A percentile compares a stretch with the other conserved stretches of the same genome.
Evolutionary conservation across 2,888 invertebrate species (phyloP).

Genomic region (Amphipyra berbera): DNA sequence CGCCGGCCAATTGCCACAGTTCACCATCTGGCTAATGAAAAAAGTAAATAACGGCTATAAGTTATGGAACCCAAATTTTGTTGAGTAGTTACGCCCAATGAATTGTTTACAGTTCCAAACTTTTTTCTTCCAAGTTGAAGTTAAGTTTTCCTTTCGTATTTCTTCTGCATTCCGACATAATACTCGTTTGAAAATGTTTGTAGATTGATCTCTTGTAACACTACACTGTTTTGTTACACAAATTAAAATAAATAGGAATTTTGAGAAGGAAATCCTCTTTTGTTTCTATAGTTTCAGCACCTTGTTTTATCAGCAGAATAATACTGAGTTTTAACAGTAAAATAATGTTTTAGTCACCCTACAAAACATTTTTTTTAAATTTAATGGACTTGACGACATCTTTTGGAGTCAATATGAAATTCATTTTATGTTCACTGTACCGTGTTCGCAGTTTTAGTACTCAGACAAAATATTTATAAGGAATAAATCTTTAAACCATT

Average conservation of each 20-base stretch:
- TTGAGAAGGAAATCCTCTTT: conserved; percentile 2
- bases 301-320: conserved; percentile 14
- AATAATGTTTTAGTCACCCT: conserved; percentile 39
- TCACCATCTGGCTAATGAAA: conserved; percentile 45
- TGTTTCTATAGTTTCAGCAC: not conserved
- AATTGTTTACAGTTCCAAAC: conserved; percentile 38
- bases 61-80: conserved; percentile 47
- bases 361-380: conserved; percentile 59
- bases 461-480: conserved; percentile 54
- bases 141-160: conserved; percentile 22
- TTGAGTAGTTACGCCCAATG: conserved; percentile 30
- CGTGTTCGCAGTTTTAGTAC: conserved; percentile 51
- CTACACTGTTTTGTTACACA: not conserved
- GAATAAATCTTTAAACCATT: conserved; percentile 59
- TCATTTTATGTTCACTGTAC: conserved; percentile 50
- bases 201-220: conserved; percentile 2
- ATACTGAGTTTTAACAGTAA: conserved; percentile 14
- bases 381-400: conserved; percentile 47
- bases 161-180: conserved; percentile 17
- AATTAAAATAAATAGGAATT: not conserved
- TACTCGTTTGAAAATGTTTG: conserved; percentile 2
- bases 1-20: conserved; percentile 47
- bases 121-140: conserved; percentile 19
- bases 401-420: conserved; percentile 56
- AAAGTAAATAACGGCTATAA: conserved; percentile 37